These are phyloP conservation scores for Aphrocallistes beatrix DNA, from an alignment of 37 sponge, comb jelly and placozoan species.

Conservation along the genomic window DNA sequence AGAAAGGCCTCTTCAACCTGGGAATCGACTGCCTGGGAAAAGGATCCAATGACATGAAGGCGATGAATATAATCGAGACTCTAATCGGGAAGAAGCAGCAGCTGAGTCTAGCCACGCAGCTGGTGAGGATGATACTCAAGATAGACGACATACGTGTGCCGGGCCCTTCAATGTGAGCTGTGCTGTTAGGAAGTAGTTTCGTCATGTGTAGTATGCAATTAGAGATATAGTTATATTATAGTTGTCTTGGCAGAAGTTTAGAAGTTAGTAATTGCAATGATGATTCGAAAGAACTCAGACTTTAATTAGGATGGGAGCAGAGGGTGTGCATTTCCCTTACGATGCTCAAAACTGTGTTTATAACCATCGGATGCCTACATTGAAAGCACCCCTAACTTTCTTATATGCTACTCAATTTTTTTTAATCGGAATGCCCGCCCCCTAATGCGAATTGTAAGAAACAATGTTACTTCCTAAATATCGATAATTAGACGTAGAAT, in stretches of 20 bases:
- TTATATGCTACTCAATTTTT: too few relatives aligned
- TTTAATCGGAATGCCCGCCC: too few relatives aligned
- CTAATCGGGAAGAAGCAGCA: slow-evolving; percentile 92
- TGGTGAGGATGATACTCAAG: slow-evolving; percentile 97
- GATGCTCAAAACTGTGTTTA: too few relatives aligned
- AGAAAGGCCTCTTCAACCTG: slow-evolving; percentile 60
- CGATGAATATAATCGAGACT: slow-evolving; percentile 86
- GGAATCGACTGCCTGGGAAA: slow-evolving; percentile 84
- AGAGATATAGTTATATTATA: background rate
- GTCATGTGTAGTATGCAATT: background rate
- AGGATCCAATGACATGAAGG: slow-evolving; percentile 88
- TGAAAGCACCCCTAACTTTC: too few relatives aligned
- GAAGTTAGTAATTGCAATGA: background rate
- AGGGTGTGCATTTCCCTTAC: too few relatives aligned
- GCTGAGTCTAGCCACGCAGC: slow-evolving; percentile 86
- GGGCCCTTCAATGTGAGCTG: slow-evolving; percentile 15
- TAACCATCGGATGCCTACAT: too few relatives aligned
- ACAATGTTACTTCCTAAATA: too few relatives aligned
- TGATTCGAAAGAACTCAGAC: too few relatives aligned
- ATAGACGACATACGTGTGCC: slow-evolving; percentile 90
- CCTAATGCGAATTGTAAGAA: too few relatives aligned
- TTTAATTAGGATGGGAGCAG: too few relatives aligned
- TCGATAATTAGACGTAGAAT: too few relatives aligned
- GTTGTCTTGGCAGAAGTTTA: background rate
- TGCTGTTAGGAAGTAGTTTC: background rate